Conservation (phyloP, 2,888 invertebrate genomes). For the Charanyca ferruginea region DNA sequence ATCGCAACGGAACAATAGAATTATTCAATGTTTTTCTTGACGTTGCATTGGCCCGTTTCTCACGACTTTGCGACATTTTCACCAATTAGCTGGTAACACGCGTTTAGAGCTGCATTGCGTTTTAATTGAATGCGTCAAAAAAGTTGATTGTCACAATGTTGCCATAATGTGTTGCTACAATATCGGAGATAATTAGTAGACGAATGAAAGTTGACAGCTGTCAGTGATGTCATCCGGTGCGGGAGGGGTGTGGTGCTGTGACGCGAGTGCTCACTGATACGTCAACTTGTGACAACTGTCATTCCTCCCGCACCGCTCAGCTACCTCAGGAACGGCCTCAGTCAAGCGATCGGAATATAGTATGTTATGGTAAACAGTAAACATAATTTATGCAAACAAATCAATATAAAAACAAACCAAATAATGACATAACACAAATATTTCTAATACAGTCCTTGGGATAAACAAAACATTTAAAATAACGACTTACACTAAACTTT, state of each 20-base stretch:
- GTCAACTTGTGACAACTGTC: no score
- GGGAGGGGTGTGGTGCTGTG: no score
- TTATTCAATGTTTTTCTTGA: constrained; percentile 67
- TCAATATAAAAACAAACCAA: no score
- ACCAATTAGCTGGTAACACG: constrained; percentile 65
- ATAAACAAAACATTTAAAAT: neutral
- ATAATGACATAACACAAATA: no score
- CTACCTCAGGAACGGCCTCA: no score
- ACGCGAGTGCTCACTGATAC: no score
- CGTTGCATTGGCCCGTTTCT: constrained; percentile 72
- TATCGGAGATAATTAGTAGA: neutral
- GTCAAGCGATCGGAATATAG: no score
- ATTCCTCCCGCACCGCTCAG: no score
- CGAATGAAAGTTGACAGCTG: neutral
- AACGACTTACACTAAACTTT: neutral
- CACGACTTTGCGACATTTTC: constrained; percentile 78
- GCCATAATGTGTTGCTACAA: constrained; percentile 33
- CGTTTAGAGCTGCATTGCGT: constrained; percentile 64
- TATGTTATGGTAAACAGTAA: no score
- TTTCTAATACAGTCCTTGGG: no score
- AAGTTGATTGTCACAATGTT: constrained; percentile 24
- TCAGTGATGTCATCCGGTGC: neutral
- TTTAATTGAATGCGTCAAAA: constrained; percentile 50
- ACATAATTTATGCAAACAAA: no score
- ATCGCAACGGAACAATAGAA: constrained; percentile 69